phyloP scores from a whole-genome alignment of 2,113 vertebrate genomes.

The Chaetorhynchus papuensis region DNA sequence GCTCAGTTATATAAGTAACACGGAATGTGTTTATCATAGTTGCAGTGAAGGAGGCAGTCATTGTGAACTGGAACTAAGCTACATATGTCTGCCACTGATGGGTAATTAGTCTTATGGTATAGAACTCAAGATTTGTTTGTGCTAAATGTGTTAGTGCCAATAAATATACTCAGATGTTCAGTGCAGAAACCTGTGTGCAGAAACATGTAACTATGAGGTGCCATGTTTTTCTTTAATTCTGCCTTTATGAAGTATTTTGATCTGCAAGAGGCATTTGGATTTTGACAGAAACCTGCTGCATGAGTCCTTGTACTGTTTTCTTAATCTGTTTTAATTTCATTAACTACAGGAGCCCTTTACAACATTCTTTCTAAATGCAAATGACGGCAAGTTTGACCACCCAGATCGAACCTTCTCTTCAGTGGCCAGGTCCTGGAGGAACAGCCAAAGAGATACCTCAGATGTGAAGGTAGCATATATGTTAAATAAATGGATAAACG shows the following conservation, averaged over 20 bases:
- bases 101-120: not conserved
- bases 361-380: conserved; percentile 91
- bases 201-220: not conserved
- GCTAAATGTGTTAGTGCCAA: not conserved
- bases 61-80: not conserved
- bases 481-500: not conserved
- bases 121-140: not conserved
- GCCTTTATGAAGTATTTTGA: not conserved
- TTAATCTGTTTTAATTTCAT: conserved; percentile 19
- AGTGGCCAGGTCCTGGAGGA: conserved; percentile 90
- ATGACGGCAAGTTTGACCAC: conserved; percentile 91
- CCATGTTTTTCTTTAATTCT: not conserved
- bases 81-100: not conserved
- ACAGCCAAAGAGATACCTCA: conserved; percentile 93
- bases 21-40: not conserved
- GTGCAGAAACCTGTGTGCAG: not conserved
- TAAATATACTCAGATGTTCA: not conserved
- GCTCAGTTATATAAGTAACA: not conserved
- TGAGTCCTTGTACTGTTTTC: not conserved
- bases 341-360: conserved; percentile 91
- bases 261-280: not conserved
- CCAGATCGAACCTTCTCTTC: conserved; percentile 91
- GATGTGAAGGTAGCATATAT: conserved; percentile 86
- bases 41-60: not conserved
- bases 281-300: not conserved